Base-by-base conservation (phyloP, 2,797 vertebrate genomes). In the Orestias chungarensis region DNA sequence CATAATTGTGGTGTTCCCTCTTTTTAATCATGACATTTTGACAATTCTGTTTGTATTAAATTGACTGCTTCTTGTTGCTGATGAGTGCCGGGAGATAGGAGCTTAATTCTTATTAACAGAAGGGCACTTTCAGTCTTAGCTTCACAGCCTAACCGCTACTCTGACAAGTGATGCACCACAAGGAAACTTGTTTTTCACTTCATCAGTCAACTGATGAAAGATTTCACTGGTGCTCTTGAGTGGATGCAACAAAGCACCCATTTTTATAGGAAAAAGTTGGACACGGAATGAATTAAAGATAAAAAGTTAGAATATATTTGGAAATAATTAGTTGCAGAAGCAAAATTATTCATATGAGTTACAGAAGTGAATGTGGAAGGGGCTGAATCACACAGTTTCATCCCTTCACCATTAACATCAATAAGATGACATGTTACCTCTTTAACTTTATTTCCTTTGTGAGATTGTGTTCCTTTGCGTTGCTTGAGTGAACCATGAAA, bases 391-490 rank as follows among this genome's bases (percentile, higher is more conserved):
- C 79, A 38, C 57, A 11, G 27, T 81, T 72, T 1, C 4, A 75
- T 71, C 42, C 14, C 10, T 61, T 79, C 65, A 71, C 71, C 74
- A 27, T 42, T 76, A 67, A 83, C 76, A 85, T 88, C 73, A 74
- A 75, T 83, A 80, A 78, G 83, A 68, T 33, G 40, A 49, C 64
- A 62, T 57, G 71, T 82, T 80, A 76, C 64, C 69, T 79, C 75
- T 90, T 88, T 80, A 76, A 71, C 74, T 80, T 82, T 86, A 89
- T n/a, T 86, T 82, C 74, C 72, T 79, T 69, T 0, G 27, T 82
- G 64, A 85, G 78, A 79, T 82, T 57, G 27, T 55, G 55, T 75
- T 59, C 68, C 49, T 40, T 75, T 43, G 62, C 61, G 47, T 76
- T 70, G 35, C 79, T 75, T 31, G 59, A 75, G 71, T 68, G 71